Evolutionary conservation across 2,888 invertebrate species (phyloP), one percentile per base, ranked within the genome.

Genomic region (Campoletis raptor): DNA sequence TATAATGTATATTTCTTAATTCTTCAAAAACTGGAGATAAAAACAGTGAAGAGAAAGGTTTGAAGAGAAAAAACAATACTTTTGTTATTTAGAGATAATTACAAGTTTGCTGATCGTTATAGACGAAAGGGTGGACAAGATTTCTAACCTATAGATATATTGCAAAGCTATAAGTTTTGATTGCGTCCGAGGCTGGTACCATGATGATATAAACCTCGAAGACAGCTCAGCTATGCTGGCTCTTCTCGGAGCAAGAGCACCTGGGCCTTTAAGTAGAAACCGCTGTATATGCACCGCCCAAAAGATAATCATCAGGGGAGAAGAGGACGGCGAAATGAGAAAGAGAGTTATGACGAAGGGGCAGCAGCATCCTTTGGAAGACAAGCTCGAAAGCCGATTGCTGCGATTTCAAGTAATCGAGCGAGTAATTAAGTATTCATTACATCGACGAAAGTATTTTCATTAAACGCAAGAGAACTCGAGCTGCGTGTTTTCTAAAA

Each of bases 41-140:
- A 64, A 30, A 67, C 40, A 66, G 72, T 37, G 61, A 66, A 52
- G n/a, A 6, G 30, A 45, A 64, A 70, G 7, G 36, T 80, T 77
- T 54, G 10, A 21, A 36, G n/a, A 42, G n/a, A 40, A 72, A 61
- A 24, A 57, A 15, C 15, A 52, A 12, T 70, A 86, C 84, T 81
- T 89, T 89, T 87, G 89, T 91, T 90, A 91, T 91, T 91, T 89
- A 88, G 81, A 88, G 88, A 92, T 92, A 92, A 92, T 92, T 91
- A 91, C 90, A 85, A 92, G 89, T 87, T 89, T 81, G 83, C 81
- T 73, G 64, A 81, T 61, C 73, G 78, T 52, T 78, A 69, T 67
- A 78, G 61, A 67, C 30, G 48, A 57, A 40, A 54, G 21, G 48
- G 48, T 61, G 40, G 77, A 42, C 54, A 69, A 48, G 57, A 84